These are phyloP conservation scores for Automeris io DNA, from an alignment of 2,888 invertebrate genomes.

Conservation along the genomic window DNA sequence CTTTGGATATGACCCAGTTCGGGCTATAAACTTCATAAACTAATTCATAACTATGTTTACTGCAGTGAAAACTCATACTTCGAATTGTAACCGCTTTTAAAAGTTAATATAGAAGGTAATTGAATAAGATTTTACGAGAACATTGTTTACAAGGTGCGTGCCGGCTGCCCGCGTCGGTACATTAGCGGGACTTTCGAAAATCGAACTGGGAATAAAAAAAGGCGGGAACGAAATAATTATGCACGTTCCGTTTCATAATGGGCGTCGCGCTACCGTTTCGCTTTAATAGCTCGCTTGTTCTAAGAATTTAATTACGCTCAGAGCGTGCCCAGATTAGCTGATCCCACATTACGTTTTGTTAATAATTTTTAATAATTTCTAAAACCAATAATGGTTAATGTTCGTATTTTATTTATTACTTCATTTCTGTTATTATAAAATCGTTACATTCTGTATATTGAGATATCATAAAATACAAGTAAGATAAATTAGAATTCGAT, in stretches of 20 bases:
- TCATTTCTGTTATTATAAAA: no score
- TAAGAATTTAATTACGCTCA: conserved; percentile 72
- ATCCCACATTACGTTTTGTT: conserved; percentile 68
- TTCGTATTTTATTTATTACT: no score
- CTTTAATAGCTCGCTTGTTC: conserved; percentile 74
- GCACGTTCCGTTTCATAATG: conserved; percentile 75
- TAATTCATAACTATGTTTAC: no score
- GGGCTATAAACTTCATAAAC: no score
- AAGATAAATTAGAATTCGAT: no score
- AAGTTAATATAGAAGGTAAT: conserved; percentile 47
- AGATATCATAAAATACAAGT: no score
- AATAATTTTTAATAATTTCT: conserved; percentile 42
- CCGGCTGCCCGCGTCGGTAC: conserved; percentile 57
- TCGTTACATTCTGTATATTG: no score
- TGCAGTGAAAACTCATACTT: no score
- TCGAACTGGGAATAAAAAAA: conserved; percentile 62
- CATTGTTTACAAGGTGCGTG: conserved; percentile 72
- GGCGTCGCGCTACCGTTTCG: conserved; percentile 73
- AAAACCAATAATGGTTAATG: no score
- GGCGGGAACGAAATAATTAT: conserved; percentile 76
- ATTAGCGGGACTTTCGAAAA: conserved; percentile 69
- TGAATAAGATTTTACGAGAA: conserved; percentile 71
- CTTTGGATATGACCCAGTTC: no score
- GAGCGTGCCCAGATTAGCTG: conserved; percentile 66
- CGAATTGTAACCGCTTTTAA: no score